Evolutionary conservation across 2,797 vertebrate species (phyloP).

Genomic region (Rousettus madagascariensis): DNA sequence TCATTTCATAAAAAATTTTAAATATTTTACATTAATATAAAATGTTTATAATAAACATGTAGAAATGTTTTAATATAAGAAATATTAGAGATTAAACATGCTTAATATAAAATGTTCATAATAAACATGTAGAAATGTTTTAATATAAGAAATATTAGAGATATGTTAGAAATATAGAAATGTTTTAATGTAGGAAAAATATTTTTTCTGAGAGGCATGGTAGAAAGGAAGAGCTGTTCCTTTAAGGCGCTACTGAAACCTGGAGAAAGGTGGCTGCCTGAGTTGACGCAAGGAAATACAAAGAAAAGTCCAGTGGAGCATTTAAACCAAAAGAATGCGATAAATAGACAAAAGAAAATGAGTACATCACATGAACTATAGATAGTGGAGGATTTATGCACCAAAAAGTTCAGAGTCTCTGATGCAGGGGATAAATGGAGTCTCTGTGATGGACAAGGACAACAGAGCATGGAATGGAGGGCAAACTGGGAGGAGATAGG

Average conservation of each 20-base stretch:
- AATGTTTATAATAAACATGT: background rate
- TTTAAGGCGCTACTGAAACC: background rate
- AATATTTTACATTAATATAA: conserved; percentile 7
- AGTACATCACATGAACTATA: background rate
- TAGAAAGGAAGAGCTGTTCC: background rate
- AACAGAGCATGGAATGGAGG: background rate
- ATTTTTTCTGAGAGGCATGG: background rate
- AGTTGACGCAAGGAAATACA: background rate
- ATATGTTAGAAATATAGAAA: background rate
- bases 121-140: background rate
- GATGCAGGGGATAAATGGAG: background rate
- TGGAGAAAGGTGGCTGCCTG: background rate
- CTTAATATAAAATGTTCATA: background rate
- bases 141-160: background rate
- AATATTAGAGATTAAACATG: background rate
- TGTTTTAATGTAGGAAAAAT: conserved; percentile 18
- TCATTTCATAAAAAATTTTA: conserved; percentile 4
- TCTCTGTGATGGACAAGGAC: background rate
- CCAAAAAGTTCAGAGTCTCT: background rate
- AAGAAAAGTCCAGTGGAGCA: background rate
- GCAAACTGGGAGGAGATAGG: background rate
- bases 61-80: background rate
- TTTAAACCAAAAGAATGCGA: background rate
- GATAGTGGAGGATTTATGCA: background rate
- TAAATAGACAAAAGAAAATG: background rate